Evolutionary conservation across 2,113 vertebrate genomes (phyloP), one percentile per base, ranked within the genome.

Genomic region (Larimichthys crocea): DNA sequence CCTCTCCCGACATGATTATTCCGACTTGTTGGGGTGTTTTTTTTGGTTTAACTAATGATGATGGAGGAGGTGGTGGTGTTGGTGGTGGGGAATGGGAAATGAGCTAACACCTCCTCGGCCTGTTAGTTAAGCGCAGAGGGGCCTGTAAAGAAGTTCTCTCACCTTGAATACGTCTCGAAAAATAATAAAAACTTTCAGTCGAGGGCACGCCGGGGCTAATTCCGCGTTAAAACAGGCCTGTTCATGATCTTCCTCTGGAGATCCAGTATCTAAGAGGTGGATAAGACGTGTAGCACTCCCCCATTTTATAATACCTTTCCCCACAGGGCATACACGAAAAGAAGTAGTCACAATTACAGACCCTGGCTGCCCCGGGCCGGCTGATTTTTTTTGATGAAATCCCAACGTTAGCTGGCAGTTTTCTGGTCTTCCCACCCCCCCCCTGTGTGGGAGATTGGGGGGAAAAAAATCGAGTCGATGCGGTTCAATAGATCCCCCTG

Each of bases 1-100:
- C 98, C 95, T 99, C 98, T 90, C 97, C 98, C 82, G 98, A 99
- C 98, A 99, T 99, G 86, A 60, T 92, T 88, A 87, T 74, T 90
- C 89, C 87, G 65, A 24, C 69, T 74, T 49, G 44, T 48, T 50
- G 57, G 19, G 29, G 35, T 35, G 3, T 31, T 0, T 1, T 57
- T 16, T 10, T 35, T 26, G 26, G 26, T 26, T 26, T n/a, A 81
- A 86, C 76, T 72, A 78, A 89, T 86, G 77, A 66, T 88, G 78
- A 40, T 69, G 52, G 48, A n/a, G 61, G 29, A 26, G 55, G 19
- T n/a, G 53, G n/a, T 11, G 49, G 55, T 22, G 55, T 16, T n/a
- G 53, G n/a, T 11, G 49, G 55, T 22, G 48, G 20, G 6, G 26
- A 8, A 5, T 4, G 40, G 17, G 64, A 11, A 19, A 44, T 20